A percentile compares a stretch with the other conserved stretches of the same genome.
Conservation (phyloP, 2,113 vertebrate species). For the Odontophorus gujanensis region DNA sequence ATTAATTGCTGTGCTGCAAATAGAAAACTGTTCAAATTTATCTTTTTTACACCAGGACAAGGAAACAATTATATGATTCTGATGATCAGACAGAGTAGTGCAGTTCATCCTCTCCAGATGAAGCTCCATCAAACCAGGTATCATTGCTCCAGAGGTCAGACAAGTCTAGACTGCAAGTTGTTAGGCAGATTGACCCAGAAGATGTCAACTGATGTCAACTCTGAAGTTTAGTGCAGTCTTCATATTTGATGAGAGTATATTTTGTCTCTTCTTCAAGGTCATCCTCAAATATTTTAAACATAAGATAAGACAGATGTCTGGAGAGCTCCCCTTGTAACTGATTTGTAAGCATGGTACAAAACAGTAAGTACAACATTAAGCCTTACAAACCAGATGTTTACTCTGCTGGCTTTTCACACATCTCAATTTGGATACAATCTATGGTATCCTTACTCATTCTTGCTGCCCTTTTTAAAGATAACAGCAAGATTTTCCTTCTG, state of each 20-base stretch:
- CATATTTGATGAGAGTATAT: background rate
- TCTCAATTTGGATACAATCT: background rate
- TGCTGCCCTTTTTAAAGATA: background rate
- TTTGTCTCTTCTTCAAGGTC: background rate
- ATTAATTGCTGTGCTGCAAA: background rate
- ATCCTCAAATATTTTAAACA: background rate
- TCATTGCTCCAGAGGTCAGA: background rate
- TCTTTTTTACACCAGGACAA: background rate
- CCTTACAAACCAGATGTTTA: background rate
- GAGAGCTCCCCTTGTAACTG: background rate
- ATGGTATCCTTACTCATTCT: background rate
- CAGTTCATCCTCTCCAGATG: background rate
- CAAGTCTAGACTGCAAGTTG: background rate
- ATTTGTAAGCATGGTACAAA: background rate
- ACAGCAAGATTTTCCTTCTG: background rate
- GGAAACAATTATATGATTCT: background rate
- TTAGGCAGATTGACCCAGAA: background rate
- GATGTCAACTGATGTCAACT: background rate
- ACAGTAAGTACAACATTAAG: background rate
- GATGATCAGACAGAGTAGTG: background rate
- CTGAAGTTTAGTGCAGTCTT: background rate
- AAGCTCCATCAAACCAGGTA: background rate
- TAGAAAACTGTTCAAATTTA: background rate
- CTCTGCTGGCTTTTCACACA: background rate
- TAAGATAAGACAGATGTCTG: rapidly evolving